Evolutionary conservation across 1,140 invertebrate genomes (phyloP).

Genomic region (Apis laboriosa): DNA sequence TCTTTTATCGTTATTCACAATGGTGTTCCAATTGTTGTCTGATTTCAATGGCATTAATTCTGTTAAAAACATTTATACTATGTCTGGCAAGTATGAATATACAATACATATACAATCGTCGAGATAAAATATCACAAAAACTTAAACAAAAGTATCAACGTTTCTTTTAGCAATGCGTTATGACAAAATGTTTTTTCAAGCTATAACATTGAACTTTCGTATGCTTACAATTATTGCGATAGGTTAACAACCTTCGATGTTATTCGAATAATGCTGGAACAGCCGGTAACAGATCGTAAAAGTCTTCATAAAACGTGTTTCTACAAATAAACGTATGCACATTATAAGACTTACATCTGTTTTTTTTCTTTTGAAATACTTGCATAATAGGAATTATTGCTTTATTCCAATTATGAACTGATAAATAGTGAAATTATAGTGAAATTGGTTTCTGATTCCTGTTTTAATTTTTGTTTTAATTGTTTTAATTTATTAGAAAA

Average conservation of each 20-base stretch:
- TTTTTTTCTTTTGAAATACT: neutral
- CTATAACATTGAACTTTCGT: constrained; percentile 37
- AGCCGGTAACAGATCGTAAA: constrained; percentile 16
- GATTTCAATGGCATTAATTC: constrained; percentile 1
- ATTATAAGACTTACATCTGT: neutral
- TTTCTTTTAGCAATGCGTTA: neutral
- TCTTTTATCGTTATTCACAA: neutral
- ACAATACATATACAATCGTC: too few species aligned
- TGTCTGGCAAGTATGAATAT: too few species aligned
- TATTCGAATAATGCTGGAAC: constrained; percentile 19
- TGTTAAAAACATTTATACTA: neutral
- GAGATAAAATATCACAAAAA: too few species aligned
- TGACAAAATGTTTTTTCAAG: constrained; percentile 21
- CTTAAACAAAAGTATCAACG: too few species aligned
- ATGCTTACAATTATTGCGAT: neutral
- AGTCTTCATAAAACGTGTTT: constrained; percentile 1
- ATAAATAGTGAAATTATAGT: neutral
- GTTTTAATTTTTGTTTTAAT: too few species aligned
- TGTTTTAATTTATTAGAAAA: neutral
- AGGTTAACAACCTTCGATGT: constrained; percentile 43
- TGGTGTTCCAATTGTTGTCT: neutral
- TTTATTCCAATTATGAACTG: neutral
- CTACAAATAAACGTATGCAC: neutral
- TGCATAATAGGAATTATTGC: neutral
- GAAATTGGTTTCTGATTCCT: neutral